A percentile compares a stretch with the other conserved stretches of the same genome.
Evolutionary conservation across 2,888 invertebrate species (phyloP).

Genomic region (Volucella inanis): DNA sequence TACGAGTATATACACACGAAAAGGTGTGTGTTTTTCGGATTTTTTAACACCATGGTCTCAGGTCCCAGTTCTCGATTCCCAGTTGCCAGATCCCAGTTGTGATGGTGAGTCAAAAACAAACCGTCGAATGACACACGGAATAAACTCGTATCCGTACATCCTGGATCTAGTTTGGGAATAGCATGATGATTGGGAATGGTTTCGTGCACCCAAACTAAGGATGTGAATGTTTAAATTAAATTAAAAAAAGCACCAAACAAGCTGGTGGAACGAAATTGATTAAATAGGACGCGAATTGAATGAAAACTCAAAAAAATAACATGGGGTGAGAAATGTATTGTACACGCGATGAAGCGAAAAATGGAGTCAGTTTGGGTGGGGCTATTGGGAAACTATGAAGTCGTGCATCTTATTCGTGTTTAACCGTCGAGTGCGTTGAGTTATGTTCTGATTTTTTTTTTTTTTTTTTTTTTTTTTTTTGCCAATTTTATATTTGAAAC

Average conservation of each 20-base stretch:
- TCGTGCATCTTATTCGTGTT: too few relatives aligned
- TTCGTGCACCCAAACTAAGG: background rate
- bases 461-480: too few relatives aligned
- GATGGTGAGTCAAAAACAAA: slow-evolving; percentile 8
- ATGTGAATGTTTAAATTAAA: slow-evolving; percentile 61
- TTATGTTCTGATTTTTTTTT: too few relatives aligned
- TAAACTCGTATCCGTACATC: too few relatives aligned
- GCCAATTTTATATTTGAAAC: too few relatives aligned
- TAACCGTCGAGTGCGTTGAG: too few relatives aligned
- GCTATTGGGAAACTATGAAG: too few relatives aligned
- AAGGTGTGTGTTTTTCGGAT: background rate
- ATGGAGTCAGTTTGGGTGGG: too few relatives aligned
- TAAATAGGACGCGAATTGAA: slow-evolving; percentile 13
- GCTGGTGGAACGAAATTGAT: background rate
- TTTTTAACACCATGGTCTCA: slow-evolving; percentile 21
- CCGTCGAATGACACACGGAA: background rate
- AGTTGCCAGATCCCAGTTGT: too few relatives aligned
- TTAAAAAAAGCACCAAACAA: slow-evolving; percentile 51
- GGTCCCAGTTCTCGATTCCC: too few relatives aligned
- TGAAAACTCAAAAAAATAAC: slow-evolving; percentile 15
- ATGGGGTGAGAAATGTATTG: background rate
- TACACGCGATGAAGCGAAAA: background rate
- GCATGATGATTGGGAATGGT: slow-evolving; percentile 6
- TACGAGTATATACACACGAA: background rate
- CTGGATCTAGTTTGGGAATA: background rate